Percentiles rank a stretch among this genome's conserved stretches.
phyloP scores from a whole-genome alignment of 2,113 vertebrate species.

The Sinocyclocheilus anophthalmus region DNA sequence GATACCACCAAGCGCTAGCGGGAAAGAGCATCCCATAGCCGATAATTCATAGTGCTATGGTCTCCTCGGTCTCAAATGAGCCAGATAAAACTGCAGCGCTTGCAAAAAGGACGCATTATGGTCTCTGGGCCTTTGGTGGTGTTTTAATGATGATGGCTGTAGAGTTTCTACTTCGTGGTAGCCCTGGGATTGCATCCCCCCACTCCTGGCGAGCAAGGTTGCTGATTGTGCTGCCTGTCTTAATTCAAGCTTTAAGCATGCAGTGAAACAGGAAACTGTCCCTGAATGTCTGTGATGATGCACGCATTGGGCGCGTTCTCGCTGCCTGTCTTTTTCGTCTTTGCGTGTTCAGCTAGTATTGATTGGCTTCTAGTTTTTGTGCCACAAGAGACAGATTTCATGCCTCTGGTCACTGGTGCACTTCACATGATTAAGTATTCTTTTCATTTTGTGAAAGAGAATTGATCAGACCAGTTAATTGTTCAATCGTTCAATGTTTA shows the following conservation, averaged over 20 bases:
- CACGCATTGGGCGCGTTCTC: neutral
- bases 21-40: constrained; percentile 48
- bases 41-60: constrained; percentile 64
- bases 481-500: constrained; percentile 3
- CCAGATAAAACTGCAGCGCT: constrained; percentile 68
- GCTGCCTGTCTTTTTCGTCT: neutral
- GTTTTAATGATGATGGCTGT: constrained; percentile 74
- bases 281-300: neutral
- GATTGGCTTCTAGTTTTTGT: neutral
- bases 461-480: constrained; percentile 35
- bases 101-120: constrained; percentile 73
- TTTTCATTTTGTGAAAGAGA: neutral
- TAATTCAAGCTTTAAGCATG: constrained; percentile 43
- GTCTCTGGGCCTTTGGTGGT: constrained; percentile 58
- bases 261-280: constrained; percentile 17
- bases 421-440: constrained; percentile 25
- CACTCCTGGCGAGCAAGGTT: constrained; percentile 44
- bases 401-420: constrained; percentile 6
- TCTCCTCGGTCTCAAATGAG: constrained; percentile 64
- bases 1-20: constrained; percentile 11
- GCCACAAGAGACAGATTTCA: neutral
- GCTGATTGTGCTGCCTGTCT: constrained; percentile 47
- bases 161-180: constrained; percentile 70
- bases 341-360: neutral
- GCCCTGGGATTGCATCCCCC: constrained; percentile 51